Evolutionary conservation across 2,888 invertebrate genomes (phyloP), one percentile per base, ranked within the genome.

Genomic region (Lottia gigantea): DNA sequence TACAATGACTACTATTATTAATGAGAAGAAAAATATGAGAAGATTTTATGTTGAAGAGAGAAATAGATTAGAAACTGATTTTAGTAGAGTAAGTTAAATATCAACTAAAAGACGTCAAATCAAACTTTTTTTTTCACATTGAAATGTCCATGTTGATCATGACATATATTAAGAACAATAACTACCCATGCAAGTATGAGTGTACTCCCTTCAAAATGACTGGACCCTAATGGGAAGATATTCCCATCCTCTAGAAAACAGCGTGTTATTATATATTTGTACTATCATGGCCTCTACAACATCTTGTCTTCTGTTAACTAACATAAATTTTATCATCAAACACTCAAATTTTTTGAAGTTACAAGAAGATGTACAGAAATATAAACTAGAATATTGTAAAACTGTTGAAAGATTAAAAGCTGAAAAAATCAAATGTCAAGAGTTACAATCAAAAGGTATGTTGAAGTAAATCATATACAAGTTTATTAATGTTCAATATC

Each of bases 1-100:
- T 82, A 93, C 94, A 79, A 91, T 97, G 76, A 92, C 92, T 78
- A 91, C 92, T 61, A 91, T 97, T 71, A 94, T 95, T 88, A 91
- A 92, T n/a, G 97, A 97, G 85, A 94, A 97, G 87, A 92, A 95
- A 85, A 93, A 94, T 87, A 92, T 95, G 6, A 92, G 94, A 80
- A 96, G 96, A 88, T 90, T 92, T 67, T 96, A 96, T 87, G 94
- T 94, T 85, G 97, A 97, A 85, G 96, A 97, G 85, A 94, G 96
- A 86, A 91, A 92, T 73, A 93, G 95, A 87, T 93, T 95, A 82
- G 93, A 93, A 67, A 92, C 93, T 70, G 94, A 95, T 85, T 93
- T 95, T 84, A 92, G 93, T 80, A 93, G 94, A 91, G 95, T 93
- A 89, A 91, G 92, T 46, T 55, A 55, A 55, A 55, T 19, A 23